Percentiles rank a stretch among this genome's conserved stretches.
These are phyloP conservation scores for Molanna angustata DNA, from an alignment of 2,888 invertebrate genomes.

Conservation along the genomic window DNA sequence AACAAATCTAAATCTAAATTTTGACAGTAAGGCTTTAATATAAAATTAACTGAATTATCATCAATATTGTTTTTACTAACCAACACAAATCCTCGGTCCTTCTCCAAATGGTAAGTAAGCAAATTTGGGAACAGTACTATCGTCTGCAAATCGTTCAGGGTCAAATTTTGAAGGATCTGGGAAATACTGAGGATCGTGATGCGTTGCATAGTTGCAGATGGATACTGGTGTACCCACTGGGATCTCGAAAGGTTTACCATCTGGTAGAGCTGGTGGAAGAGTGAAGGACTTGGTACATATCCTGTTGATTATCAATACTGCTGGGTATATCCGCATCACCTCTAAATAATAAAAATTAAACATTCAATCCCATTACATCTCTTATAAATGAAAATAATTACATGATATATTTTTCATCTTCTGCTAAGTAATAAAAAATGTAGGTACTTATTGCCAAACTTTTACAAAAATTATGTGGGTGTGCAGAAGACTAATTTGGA, in stretches of 20 bases:
- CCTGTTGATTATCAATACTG: conserved; percentile 15
- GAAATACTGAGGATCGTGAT: conserved; percentile 48
- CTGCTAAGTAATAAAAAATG: no score
- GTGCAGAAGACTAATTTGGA: no score
- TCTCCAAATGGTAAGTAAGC: conserved; percentile 43
- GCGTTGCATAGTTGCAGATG: conserved; percentile 44
- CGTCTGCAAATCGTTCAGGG: conserved; percentile 49
- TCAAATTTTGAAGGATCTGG: conserved; percentile 51
- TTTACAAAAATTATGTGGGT: no score
- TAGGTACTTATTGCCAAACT: no score
- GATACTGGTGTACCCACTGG: conserved; percentile 35
- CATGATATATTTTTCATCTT: no score
- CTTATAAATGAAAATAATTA: no score
- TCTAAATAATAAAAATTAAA: no score
- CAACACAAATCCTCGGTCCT: conserved; percentile 44
- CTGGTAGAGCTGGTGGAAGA: conserved; percentile 13
- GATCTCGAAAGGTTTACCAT: conserved; percentile 19
- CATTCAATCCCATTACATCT: no score
- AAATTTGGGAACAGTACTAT: conserved; percentile 36
- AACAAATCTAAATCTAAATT: neutral
- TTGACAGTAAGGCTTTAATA: neutral
- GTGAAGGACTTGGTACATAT: conserved; percentile 15
- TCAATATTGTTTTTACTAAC: conserved; percentile 32
- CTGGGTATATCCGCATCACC: conserved; percentile 18
- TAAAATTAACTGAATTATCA: neutral